These are phyloP conservation scores for Drosophila athabasca DNA, from an alignment of 1,140 invertebrate genomes.

Conservation along the genomic window DNA sequence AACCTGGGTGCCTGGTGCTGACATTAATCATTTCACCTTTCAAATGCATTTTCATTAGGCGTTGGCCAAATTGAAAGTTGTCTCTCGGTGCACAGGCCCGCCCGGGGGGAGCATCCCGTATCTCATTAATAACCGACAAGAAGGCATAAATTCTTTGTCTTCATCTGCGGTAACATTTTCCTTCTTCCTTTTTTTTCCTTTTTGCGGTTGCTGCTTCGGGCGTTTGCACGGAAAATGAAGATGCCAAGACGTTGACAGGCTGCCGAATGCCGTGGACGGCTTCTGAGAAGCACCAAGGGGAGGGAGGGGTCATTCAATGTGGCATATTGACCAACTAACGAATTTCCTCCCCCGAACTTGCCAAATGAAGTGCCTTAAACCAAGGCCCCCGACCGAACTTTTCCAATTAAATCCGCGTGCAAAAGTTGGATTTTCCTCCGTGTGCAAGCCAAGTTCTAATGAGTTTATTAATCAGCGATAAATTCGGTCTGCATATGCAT, in stretches of 20 bases:
- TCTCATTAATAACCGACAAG: slow-evolving; percentile 60
- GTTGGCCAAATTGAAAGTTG: slow-evolving; percentile 51
- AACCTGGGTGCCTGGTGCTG: slow-evolving; percentile 3
- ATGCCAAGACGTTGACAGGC: slow-evolving; percentile 30
- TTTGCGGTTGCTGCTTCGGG: slow-evolving; percentile 19
- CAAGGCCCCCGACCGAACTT: slow-evolving; percentile 41
- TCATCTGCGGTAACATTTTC: slow-evolving; percentile 21
- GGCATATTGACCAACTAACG: slow-evolving; percentile 43
- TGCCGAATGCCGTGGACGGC: neutral
- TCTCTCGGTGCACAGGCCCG: slow-evolving; percentile 27
- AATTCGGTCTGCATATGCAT: slow-evolving; percentile 52
- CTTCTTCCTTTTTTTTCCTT: slow-evolving; percentile 15
- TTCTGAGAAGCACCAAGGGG: neutral
- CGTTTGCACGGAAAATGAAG: slow-evolving; percentile 26
- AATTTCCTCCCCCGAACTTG: neutral
- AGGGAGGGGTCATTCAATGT: slow-evolving; percentile 10
- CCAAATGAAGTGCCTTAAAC: slow-evolving; percentile 21
- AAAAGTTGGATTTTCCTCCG: slow-evolving; percentile 31
- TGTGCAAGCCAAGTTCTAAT: slow-evolving; percentile 72
- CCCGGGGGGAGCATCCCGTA: slow-evolving; percentile 19
- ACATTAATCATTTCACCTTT: slow-evolving; percentile 60
- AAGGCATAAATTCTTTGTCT: slow-evolving; percentile 58
- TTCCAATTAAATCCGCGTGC: slow-evolving; percentile 68
- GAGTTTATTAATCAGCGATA: slow-evolving; percentile 74
- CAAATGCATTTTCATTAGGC: slow-evolving; percentile 47